Base-by-base conservation (phyloP, 2,888 invertebrate species). In the Chrysodeixis includens region DNA sequence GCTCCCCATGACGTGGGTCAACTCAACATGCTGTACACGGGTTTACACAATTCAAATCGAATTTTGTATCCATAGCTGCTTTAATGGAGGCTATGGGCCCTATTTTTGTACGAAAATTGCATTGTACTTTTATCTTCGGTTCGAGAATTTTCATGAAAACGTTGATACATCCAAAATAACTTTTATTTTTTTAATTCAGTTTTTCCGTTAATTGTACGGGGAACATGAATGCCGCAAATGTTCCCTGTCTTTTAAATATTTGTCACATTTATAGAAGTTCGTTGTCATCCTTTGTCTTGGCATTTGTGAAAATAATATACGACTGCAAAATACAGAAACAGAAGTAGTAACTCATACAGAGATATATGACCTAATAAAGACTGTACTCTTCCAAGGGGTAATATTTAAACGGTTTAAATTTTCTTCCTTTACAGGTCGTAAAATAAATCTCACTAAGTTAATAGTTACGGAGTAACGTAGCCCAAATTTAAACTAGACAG, bases 1-100 rank as follows among this genome's bases (percentile, higher is more conserved):
- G 90, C 89, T 79, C 79, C 83, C 86, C 84, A 84, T 92, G 92
- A 93, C 91, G 88, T 86, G 91, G 92, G 92, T 92, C 90, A 88
- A 89, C 90, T 88, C 86, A 82, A 85, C 88, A 83, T 87, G 88
- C 80, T 86, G 84, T 89, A 88, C 88, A 86, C 75, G 86, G 84
- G 76, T 86, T 89, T 88, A 89, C 87, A 89, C 85, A 82, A 83
- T 83, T 83, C 32, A 64, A 78, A 74, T 70, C 60, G 67, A 76
- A 77, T 81, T 75, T 63, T 62, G 63, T 69, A 52, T 58, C 30
- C 12, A 53, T 32, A 69, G 40, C 66, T 65, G 56, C 55, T 68
- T 69, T 70, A 70, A 69, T 71, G 46, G 40, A 49, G 46, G 46
- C 18, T 49, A 49, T 49, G 4, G 10, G 20, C 4, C 46, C 46